A percentile compares a stretch with the other conserved stretches of the same genome.
Evolutionary conservation across 2,888 invertebrate genomes (phyloP).

Genomic region (Agrotis clavis): DNA sequence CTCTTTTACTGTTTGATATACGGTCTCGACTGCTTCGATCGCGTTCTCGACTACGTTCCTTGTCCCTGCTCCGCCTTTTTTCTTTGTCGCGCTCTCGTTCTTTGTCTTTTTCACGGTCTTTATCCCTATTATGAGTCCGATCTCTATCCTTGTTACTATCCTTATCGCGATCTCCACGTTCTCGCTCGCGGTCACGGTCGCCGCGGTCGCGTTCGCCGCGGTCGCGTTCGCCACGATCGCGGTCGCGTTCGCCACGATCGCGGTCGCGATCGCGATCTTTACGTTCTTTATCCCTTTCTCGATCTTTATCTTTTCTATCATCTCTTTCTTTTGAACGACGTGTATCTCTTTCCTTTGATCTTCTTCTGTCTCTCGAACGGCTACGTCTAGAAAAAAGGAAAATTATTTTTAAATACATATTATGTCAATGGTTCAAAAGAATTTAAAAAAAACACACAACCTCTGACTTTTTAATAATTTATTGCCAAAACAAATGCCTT

Average conservation of each 20-base stretch:
- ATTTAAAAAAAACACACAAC: no score
- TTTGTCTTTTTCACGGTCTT: slow-evolving; percentile 73
- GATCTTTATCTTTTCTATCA: slow-evolving; percentile 81
- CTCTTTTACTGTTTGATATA: slow-evolving; percentile 74
- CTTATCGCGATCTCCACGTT: slow-evolving; percentile 68
- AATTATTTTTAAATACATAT: background rate
- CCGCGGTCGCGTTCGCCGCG: slow-evolving; percentile 76
- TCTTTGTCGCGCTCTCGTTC: slow-evolving; percentile 78
- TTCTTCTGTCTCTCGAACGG: slow-evolving; percentile 87
- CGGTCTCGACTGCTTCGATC: slow-evolving; percentile 79
- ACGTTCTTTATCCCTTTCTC: slow-evolving; percentile 85
- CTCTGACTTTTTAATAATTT: no score
- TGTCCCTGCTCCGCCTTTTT: slow-evolving; percentile 74
- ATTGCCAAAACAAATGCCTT: no score
- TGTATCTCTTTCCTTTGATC: slow-evolving; percentile 92
- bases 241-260: slow-evolving; percentile 76
- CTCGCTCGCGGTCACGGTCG: slow-evolving; percentile 76
- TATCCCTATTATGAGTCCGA: slow-evolving; percentile 80
- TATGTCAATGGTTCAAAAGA: no score
- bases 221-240: slow-evolving; percentile 80
- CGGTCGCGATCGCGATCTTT: slow-evolving; percentile 74
- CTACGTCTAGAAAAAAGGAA: slow-evolving; percentile 77
- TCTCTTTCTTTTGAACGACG: slow-evolving; percentile 91
- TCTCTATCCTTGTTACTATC: slow-evolving; percentile 68
- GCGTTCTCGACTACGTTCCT: slow-evolving; percentile 82